Evolutionary conservation across 2,888 invertebrate species (phyloP), one percentile per base, ranked within the genome.

Genomic region (Drosophila pseudotakahashii): DNA sequence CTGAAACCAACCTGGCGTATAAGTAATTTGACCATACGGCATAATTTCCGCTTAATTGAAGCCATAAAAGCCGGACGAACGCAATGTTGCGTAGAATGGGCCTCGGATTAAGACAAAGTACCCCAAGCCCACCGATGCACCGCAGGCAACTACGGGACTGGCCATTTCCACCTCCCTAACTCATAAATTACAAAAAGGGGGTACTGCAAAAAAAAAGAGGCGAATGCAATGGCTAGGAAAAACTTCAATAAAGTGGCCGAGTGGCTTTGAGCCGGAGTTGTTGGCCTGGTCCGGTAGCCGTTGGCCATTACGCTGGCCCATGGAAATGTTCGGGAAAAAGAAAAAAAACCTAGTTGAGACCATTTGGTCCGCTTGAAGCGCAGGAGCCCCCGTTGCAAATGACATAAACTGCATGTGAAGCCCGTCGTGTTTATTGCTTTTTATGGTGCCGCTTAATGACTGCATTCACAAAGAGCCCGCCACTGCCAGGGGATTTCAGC

Each of bases 51-150:
- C 74, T 78, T 87, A 82, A 84, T 87, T 86, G 77, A 74, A 69
- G 73, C 63, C 70, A 61, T 82, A 76, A 86, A 68, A 61, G 48
- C 58, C 50, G 62, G 61, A 30, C 53, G 51, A 53, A 62, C 39
- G 75, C 81, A 71, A 75, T 78, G 66, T 81, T 73, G 76, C 73
- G 60, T 78, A 75, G 78, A 73, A 74, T 64, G 81, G 68, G 72
- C 73, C 36, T 42, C 64, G 69, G 81, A 82, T 82, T 84, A 78
- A 82, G 82, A 86, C 79, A 81, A 87, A 86, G 87, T 73, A 78
- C 81, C 84, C 57, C 55, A 55, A 55, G 62, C 50, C 41, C 16
- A 16, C 19, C 62, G 62, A 47, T 71, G 70, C 70, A 55, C 61
- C 47, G 32, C 36, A 47, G 72, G 71, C 72, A 70, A 62, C 71